Conservation (phyloP, 2,797 vertebrate species). For the Linurgus olivaceus region DNA sequence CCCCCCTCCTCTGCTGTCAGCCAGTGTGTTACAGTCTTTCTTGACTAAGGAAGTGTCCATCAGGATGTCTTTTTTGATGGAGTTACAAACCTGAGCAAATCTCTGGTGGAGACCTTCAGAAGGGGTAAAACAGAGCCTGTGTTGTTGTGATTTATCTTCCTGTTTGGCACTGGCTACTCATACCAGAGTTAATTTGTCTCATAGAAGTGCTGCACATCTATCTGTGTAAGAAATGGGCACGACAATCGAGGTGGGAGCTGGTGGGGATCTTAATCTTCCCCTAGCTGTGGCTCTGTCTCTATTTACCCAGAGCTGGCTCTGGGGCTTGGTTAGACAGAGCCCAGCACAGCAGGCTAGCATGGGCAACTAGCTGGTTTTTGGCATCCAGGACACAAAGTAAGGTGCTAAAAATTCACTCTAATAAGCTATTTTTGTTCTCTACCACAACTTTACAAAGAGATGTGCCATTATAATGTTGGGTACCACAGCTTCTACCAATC, state of each 20-base stretch:
- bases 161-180: not conserved
- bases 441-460: not conserved
- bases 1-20: not conserved
- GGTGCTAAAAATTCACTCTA: not conserved
- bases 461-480: not conserved
- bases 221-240: not conserved
- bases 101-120: not conserved
- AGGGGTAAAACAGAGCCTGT: not conserved
- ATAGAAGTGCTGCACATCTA: not conserved
- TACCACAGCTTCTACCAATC: not conserved
- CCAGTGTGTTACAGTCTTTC: not conserved
- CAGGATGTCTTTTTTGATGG: not conserved
- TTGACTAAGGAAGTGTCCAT: not conserved
- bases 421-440: not conserved
- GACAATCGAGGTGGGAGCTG: not conserved
- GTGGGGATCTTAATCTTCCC: not conserved
- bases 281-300: not conserved
- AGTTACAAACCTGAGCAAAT: not conserved
- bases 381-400: not conserved
- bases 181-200: not conserved
- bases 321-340: not conserved
- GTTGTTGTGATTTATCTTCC: not conserved
- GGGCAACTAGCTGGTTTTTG: not conserved
- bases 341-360: not conserved
- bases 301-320: not conserved